Evolutionary conservation across 2,113 vertebrate genomes (phyloP), one percentile per base, ranked within the genome.

Genomic region (Falco punctatus): DNA sequence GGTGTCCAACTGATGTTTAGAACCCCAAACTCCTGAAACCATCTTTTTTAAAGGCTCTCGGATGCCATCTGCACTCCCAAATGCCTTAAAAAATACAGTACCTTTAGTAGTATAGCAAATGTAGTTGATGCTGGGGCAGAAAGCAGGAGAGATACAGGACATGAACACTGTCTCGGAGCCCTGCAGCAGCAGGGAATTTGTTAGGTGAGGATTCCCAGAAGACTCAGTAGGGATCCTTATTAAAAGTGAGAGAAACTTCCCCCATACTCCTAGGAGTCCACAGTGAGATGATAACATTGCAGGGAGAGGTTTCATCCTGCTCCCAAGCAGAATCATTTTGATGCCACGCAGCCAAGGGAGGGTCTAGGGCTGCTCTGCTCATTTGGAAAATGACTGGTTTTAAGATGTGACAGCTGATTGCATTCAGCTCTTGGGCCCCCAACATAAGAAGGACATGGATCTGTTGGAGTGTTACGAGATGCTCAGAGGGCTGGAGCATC

Each of bases 11-110:
- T 52, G 57, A 24, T 8, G 9, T 38, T 66, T 80, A 40, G 58
- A 38, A 1, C 5, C 5, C 15, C 9, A 14, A 4, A 16, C 1
- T 80, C 11, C n/a, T 11, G 9, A 10, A 48, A 55, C 10, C 5
- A 52, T 59, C 33, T 4, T 62, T 64, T 78, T 22, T 8, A 54
- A 79, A 71, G 52, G 10, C 15, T 65, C 30, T 51, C 28, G 16
- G 11, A 15, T 72, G 10, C 4, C 6, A 6, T 5, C 23, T 59
- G 5, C 28, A 9, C 44, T 57, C 22, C 22, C 2, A 13, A 32
- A 6, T 30, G 26, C 10, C 1, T 58, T 73, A 67, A 69, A 72
- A 28, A 58, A 44, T 26, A 3, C 2, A 54, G 2, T 22, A 23
- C 18, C n/a, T 59, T 83, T 10, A 67, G 23, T 2, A n/a, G 15